Evolutionary conservation across 2,888 invertebrate species (phyloP).

Genomic region (Meandrusa payeni): DNA sequence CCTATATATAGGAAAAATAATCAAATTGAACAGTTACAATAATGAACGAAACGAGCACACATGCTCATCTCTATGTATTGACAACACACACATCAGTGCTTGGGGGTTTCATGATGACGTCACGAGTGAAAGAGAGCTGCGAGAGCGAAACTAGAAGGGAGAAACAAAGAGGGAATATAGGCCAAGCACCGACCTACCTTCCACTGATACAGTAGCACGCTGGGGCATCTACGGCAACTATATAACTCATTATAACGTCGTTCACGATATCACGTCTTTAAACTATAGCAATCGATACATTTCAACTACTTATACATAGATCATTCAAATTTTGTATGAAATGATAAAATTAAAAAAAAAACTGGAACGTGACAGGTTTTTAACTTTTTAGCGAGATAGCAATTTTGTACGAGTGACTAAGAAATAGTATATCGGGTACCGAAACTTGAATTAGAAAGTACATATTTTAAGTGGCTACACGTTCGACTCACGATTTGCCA

Average conservation of each 20-base stretch:
- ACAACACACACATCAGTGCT: conserved; percentile 45
- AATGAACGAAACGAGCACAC: conserved; percentile 36
- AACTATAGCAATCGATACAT: conserved; percentile 30
- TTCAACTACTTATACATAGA: too few relatives aligned
- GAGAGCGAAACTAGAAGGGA: conserved; percentile 27
- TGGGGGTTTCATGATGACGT: conserved; percentile 70
- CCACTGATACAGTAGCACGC: conserved; percentile 62
- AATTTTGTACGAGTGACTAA: too few relatives aligned
- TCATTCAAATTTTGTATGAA: too few relatives aligned
- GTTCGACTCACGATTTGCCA: too few relatives aligned
- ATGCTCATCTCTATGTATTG: conserved; percentile 43
- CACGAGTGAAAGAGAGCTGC: conserved; percentile 54
- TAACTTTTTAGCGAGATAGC: too few relatives aligned
- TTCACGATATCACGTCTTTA: conserved; percentile 30
- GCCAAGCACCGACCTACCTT: conserved; percentile 78
- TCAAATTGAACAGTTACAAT: conserved; percentile 40
- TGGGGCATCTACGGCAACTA: conserved; percentile 52
- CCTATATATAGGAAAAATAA: conserved; percentile 27
- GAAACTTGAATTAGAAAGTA: too few relatives aligned
- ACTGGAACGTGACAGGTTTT: too few relatives aligned
- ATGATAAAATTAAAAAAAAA: too few relatives aligned
- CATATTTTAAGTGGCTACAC: too few relatives aligned
- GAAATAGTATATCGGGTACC: too few relatives aligned
- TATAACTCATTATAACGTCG: conserved; percentile 45
- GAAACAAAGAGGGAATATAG: conserved; percentile 67